Base-by-base conservation (phyloP, 2,113 vertebrate species). In the Daboia siamensis region DNA sequence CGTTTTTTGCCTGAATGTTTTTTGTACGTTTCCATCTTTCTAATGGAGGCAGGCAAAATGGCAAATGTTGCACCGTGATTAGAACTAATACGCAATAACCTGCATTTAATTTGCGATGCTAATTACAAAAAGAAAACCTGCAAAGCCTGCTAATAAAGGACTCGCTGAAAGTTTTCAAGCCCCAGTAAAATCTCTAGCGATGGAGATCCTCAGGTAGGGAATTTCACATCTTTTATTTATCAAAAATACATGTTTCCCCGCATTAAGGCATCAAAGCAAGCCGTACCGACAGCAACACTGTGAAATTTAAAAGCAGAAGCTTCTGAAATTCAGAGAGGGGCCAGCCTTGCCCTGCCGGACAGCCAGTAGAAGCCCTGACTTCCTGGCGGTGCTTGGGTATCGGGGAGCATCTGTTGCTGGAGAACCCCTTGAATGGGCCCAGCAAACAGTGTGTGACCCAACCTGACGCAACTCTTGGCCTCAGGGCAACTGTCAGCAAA, bases 381-480 rank as follows among this genome's bases (percentile, higher is more conserved):
- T 39, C 74, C 74, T 9, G 33, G 15, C 33, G 33, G 33, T 6
- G 6, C 17, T 44, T 17, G 8, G 74, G 3, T 44, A 33, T 21
- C 20, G 33, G 74, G 69, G 33, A 20, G n/a, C 15, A 20, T 74
- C 64, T 74, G 13, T n/a, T 39, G n/a, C 69, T 20, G n/a, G 69
- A 8, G 69, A 33, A 2, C 15, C 33, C 69, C 15, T 33, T 20
- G 15, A 20, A 39, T 0, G 6, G 15, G 6, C n/a, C 15, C 7
- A 2, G 2, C 1, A 1, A 80, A 21, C 2, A 2, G 2, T 0
- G 33, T 39, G n/a, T 21, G n/a, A 3, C 1, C 3, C 33, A 21
- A 21, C 74, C 1, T 20, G 69, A 39, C 2, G 0, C 1, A 7
- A 9, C 21, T 80, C 6, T 80, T 80, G 74, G 74, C 33, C 17